Percentiles rank a stretch among this genome's conserved stretches.
Evolutionary conservation across 2,797 vertebrate genomes (phyloP).

Genomic region (Crypturellus tataupa): DNA sequence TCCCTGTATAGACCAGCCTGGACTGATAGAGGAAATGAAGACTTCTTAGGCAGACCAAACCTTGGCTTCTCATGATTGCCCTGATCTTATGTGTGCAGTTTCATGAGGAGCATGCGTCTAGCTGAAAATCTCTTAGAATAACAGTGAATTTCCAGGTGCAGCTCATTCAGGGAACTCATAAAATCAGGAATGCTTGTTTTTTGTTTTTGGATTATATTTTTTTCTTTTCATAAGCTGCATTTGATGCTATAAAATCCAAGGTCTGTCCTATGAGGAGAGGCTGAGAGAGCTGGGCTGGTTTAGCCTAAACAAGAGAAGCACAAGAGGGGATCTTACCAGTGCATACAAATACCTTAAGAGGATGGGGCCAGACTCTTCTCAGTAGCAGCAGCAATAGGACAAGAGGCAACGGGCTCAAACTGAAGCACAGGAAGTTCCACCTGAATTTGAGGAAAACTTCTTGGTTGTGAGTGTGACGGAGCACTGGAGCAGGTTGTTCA

Average conservation of each 20-base stretch:
- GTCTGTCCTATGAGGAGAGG: too few relatives aligned
- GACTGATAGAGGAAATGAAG: background rate
- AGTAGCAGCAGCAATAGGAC: too few relatives aligned
- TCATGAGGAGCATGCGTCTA: background rate
- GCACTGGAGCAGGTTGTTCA: too few relatives aligned
- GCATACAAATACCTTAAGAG: too few relatives aligned
- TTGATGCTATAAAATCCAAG: background rate
- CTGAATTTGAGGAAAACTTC: too few relatives aligned
- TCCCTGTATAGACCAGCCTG: background rate
- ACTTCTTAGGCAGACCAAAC: background rate
- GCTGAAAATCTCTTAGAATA: background rate
- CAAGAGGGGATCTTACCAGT: too few relatives aligned
- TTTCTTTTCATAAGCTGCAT: background rate
- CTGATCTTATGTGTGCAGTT: background rate
- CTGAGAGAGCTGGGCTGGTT: too few relatives aligned
- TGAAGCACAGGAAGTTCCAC: too few relatives aligned
- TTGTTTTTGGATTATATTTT: background rate
- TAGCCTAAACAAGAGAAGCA: too few relatives aligned
- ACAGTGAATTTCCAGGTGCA: background rate
- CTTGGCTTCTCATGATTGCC: fast-evolving
- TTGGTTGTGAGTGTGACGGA: too few relatives aligned
- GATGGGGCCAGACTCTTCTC: too few relatives aligned
- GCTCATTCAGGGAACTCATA: background rate
- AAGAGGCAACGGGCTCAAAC: too few relatives aligned
- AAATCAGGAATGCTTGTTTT: background rate